Base-by-base conservation (phyloP, 2,888 invertebrate genomes). In the Octodonta nipae region DNA sequence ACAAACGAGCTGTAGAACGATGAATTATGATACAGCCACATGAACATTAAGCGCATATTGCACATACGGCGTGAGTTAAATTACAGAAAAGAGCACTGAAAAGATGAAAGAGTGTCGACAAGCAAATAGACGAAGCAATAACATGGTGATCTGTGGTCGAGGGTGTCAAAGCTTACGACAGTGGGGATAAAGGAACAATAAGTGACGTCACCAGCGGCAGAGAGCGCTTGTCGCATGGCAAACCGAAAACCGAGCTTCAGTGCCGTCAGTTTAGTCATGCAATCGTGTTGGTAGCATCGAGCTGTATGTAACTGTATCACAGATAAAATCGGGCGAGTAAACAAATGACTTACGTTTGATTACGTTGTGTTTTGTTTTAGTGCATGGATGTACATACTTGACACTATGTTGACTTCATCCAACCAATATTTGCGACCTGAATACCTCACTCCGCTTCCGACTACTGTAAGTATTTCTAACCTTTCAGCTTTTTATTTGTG, bases 351-450 rank as follows among this genome's bases (percentile, higher is more conserved):
- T n/a, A n/a, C n/a, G n/a, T n/a, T n/a, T n/a, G n/a, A n/a, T n/a
- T n/a, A n/a, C n/a, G n/a, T n/a, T 13, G 27, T 13, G 27, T 10
- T 25, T 25, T 15, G 28, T 13, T 28, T 28, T 26, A 32, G 29
- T 31, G 28, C 30, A 35, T 38, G 39, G 36, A 34, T 33, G 16
- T 27, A 15, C 10, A n/a, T n/a, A n/a, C n/a, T n/a, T n/a, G n/a
- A 28, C 40, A 36, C 41, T 27, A 80, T 81, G 77, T 69, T 79
- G 64, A 75, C 79, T 47, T 75, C 79, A 49, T 75, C 73, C 61
- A 83, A 84, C 63, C 85, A 87, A 70, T 88, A 88, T 63, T 71
- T 87, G 54, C 74, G 85, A 62, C 87, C 87, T 68, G 87, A 88
- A 68, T 87, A 87, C 62, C 70, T 88, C 55, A 81, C 86, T 49